Percentiles rank a stretch among this genome's conserved stretches.
Evolutionary conservation across 1,140 invertebrate genomes (phyloP).

Genomic region (Scaptomyza montana): DNA sequence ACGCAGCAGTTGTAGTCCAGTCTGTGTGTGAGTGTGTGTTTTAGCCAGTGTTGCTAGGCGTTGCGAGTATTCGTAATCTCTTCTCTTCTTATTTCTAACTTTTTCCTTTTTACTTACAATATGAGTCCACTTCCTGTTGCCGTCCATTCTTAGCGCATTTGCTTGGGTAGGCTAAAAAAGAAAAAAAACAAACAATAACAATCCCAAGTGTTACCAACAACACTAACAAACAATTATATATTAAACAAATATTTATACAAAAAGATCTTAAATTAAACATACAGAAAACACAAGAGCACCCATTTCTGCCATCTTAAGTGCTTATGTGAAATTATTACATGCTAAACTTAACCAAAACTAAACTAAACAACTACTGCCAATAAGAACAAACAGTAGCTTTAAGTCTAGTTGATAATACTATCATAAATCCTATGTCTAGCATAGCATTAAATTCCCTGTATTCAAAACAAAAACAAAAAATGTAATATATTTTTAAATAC

Average conservation of each 20-base stretch:
- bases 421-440: conserved; percentile 1
- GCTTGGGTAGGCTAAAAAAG: conserved; percentile 70
- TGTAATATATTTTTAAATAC: conserved; percentile 60
- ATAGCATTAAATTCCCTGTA: conserved; percentile 15
- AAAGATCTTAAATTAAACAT: conserved; percentile 29
- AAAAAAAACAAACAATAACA: too few species aligned
- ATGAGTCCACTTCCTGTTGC: conserved; percentile 40
- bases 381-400: conserved; percentile 83
- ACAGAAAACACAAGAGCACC: conserved; percentile 79
- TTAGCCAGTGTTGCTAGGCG: conserved; percentile 29
- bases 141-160: conserved; percentile 63
- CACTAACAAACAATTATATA: conserved; percentile 32
- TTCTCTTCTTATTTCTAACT: conserved; percentile 34
- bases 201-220: conserved; percentile 37
- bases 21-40: background rate
- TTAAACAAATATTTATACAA: conserved; percentile 37
- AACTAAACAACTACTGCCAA: conserved; percentile 73
- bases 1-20: conserved; percentile 46
- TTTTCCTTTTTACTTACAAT: conserved; percentile 22
- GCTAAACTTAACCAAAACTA: background rate
- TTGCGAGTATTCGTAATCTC: conserved; percentile 20
- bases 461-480: conserved; percentile 14
- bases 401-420: conserved; percentile 49
- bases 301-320: conserved; percentile 64
- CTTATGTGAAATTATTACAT: conserved; percentile 23